Base-by-base conservation (phyloP, 2,797 vertebrate genomes). In the Glossophaga mutica region DNA sequence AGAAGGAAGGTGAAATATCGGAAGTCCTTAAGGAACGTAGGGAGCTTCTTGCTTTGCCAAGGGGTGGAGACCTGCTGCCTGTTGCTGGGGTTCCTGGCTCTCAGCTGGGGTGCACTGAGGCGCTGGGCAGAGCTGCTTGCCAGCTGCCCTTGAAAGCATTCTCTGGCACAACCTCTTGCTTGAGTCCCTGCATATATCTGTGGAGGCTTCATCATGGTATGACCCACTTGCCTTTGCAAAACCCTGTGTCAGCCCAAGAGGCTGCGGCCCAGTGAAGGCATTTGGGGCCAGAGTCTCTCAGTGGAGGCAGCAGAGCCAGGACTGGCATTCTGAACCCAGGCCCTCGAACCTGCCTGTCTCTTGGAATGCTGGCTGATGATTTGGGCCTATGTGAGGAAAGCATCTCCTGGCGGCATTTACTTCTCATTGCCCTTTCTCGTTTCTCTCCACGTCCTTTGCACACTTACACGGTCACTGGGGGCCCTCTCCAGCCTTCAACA, bases 401-500 rank as follows among this genome's bases (percentile, higher is more conserved):
- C 79, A 83, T 52, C 73, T 95, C 90, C 74, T 82, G 57, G 82
- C 83, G n/a, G 77, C 73, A 77, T 94, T 87, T 68, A n/a, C n/a
- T 93, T n/a, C n/a, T 94, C 78, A 50, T 88, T 91, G 94, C 67
- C 79, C 81, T 88, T 94, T 94, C 74, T 95, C 70, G 77, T 95
- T 87, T 90, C 87, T 95, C 84, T 91, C 46, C 95, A 59, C 19
- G 2, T 78, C 67, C 90, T 91, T 73, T 57, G 86, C 62, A 90
- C 78, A 42, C 34, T 32, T 67, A 52, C 0, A 24, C 87, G 29
- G 65, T 90, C 89, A 39, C 59, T 83, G 93, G 97, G 96, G 97
- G 91, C 77, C 95, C 88, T 86, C 85, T 96, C 95, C 67, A 77
- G 18, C 34, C 94, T 90, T 97, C 92, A 82, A 95, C 70, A 37